These are phyloP conservation scores for Probosciger aterrimus DNA, from an alignment of 2,113 vertebrate species.

Conservation along the genomic window DNA sequence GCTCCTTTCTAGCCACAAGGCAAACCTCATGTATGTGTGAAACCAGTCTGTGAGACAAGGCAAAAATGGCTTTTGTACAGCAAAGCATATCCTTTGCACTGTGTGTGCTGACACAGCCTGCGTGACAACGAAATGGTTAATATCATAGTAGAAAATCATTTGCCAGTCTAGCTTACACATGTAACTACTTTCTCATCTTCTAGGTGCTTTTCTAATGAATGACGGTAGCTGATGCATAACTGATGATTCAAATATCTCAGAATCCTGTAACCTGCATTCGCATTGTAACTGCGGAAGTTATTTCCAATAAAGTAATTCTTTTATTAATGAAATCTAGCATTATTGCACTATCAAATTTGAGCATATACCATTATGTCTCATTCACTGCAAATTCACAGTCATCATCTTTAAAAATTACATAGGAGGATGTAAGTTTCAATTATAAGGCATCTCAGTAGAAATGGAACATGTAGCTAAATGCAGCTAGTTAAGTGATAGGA, in stretches of 20 bases:
- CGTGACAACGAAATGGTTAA: not conserved
- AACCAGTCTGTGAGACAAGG: not conserved
- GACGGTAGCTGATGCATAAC: not conserved
- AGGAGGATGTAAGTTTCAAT: slow-evolving; percentile 3
- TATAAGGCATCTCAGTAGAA: slow-evolving; percentile 1
- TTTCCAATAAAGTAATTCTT: slow-evolving; percentile 21
- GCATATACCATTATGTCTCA: not conserved
- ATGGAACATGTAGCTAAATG: not conserved
- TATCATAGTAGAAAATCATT: not conserved
- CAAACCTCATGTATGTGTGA: not conserved
- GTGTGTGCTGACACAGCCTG: not conserved
- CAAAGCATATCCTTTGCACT: not conserved
- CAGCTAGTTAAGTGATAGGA: not conserved
- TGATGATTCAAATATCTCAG: slow-evolving; percentile 1
- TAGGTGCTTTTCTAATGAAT: not conserved
- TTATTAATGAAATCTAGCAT: slow-evolving; percentile 10
- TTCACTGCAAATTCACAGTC: not conserved
- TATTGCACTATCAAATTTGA: not conserved
- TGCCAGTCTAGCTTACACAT: not conserved
- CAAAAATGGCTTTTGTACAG: not conserved
- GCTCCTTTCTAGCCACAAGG: not conserved
- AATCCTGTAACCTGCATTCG: not conserved
- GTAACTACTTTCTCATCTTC: not conserved
- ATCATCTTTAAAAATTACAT: not conserved
- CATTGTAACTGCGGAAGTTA: not conserved